A percentile compares a stretch with the other conserved stretches of the same genome.
Evolutionary conservation across 2,113 vertebrate species (phyloP).

Genomic region (Nannospalax galili): DNA sequence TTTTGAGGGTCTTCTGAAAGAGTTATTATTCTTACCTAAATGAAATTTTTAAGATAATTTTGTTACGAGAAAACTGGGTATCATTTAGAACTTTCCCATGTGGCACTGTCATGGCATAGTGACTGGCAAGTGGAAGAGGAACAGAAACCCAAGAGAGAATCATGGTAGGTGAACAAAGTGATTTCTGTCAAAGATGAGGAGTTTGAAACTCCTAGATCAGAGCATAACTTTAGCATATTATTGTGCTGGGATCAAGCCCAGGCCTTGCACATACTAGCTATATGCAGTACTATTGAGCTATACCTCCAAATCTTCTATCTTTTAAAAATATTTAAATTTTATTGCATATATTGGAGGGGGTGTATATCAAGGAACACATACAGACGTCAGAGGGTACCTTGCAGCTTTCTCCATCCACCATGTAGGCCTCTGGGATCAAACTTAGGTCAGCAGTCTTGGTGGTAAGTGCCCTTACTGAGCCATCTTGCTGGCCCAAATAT

Average conservation of each 20-base stretch:
- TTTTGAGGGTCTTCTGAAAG: neutral
- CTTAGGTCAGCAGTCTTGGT: neutral
- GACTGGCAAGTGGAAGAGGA: neutral
- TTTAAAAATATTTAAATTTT: neutral
- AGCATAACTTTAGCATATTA: neutral
- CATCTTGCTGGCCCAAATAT: neutral
- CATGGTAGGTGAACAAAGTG: neutral
- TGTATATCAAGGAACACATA: too few species aligned
- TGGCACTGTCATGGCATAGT: neutral
- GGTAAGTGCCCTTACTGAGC: neutral
- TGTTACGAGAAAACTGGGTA: neutral
- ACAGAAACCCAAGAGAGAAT: neutral
- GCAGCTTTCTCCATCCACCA: neutral
- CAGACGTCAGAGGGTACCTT: too few species aligned
- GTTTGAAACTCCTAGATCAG: neutral
- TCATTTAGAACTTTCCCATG: neutral
- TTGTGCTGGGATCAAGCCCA: neutral
- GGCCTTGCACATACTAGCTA: neutral
- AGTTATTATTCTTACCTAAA: conserved; percentile 35
- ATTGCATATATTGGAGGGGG: neutral
- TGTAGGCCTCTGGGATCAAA: neutral
- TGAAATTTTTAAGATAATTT: conserved; percentile 59
- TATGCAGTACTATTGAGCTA: too few species aligned
- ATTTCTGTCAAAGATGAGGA: neutral
- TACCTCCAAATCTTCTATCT: neutral